Evolutionary conservation across 2,888 invertebrate species (phyloP).

Genomic region (Chironomus riparius): DNA sequence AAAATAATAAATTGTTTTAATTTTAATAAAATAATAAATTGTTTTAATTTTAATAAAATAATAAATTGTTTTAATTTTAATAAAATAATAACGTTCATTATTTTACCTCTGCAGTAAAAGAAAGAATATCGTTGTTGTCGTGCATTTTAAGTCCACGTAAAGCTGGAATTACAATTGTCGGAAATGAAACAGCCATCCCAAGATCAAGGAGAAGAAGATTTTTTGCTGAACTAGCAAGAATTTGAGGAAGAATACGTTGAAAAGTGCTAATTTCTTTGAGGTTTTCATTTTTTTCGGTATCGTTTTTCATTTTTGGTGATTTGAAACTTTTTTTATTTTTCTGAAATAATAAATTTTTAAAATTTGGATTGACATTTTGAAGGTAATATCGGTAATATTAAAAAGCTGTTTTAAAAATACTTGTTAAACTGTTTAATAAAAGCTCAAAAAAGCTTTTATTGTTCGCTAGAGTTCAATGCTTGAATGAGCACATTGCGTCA

Average conservation of each 20-base stretch:
- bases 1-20: too few relatives aligned
- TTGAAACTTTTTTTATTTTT: neutral
- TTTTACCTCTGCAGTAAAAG: constrained; percentile 37
- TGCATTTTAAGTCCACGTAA: constrained; percentile 44
- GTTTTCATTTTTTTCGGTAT: neutral
- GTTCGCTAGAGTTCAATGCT: neutral
- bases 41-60: neutral
- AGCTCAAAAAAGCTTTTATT: neutral
- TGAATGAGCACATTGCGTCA: neutral
- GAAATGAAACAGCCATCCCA: constrained; percentile 50
- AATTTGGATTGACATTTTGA: neutral
- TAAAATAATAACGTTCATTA: neutral
- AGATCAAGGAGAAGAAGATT: constrained; percentile 49
- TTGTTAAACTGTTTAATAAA: neutral
- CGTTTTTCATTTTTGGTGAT: neutral
- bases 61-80: neutral
- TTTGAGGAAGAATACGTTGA: constrained; percentile 34
- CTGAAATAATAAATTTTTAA: neutral
- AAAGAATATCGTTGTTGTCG: constrained; percentile 37
- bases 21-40: neutral
- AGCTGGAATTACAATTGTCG: constrained; percentile 50
- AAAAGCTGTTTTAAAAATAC: too few relatives aligned
- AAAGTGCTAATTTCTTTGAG: constrained; percentile 27
- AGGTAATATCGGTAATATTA: too few relatives aligned
- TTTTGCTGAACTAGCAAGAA: constrained; percentile 48